Conservation (phyloP, 2,797 vertebrate species). For the Sebastiscus albofasciatus region DNA sequence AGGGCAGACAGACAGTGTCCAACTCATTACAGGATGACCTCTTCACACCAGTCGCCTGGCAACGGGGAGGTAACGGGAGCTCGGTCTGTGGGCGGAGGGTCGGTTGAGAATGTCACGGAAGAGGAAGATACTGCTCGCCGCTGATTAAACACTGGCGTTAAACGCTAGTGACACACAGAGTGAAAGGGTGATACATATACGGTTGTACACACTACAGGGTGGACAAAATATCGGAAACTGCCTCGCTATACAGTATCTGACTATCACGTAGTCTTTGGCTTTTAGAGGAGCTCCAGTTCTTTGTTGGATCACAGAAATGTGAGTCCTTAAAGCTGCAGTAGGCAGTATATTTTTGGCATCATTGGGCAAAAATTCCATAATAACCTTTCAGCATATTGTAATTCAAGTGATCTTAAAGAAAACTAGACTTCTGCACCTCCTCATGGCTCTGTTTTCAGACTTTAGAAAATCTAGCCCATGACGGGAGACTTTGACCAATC, state of each 20-base stretch:
- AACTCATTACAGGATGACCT: conserved; percentile 79
- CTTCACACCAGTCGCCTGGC: conserved; percentile 72
- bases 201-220: not conserved
- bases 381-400: no score
- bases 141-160: conserved; percentile 36
- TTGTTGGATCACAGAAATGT: not conserved
- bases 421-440: no score
- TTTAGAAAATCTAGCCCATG: no score
- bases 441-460: no score
- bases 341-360: no score
- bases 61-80: conserved; percentile 56
- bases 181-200: not conserved
- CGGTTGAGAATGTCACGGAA: conserved; percentile 55
- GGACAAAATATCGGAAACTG: conserved; percentile 11
- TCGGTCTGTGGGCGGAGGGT: conserved; percentile 42
- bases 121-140: conserved; percentile 25
- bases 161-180: conserved; percentile 35
- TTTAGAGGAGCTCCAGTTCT: not conserved
- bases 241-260: not conserved
- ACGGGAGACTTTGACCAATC: no score
- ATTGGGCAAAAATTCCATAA: no score
- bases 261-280: not conserved
- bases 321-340: not conserved
- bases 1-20: conserved; percentile 52
- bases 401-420: no score